Evolutionary conservation across 2,888 invertebrate species (phyloP).

Genomic region (Rhorus exstirpatorius): DNA sequence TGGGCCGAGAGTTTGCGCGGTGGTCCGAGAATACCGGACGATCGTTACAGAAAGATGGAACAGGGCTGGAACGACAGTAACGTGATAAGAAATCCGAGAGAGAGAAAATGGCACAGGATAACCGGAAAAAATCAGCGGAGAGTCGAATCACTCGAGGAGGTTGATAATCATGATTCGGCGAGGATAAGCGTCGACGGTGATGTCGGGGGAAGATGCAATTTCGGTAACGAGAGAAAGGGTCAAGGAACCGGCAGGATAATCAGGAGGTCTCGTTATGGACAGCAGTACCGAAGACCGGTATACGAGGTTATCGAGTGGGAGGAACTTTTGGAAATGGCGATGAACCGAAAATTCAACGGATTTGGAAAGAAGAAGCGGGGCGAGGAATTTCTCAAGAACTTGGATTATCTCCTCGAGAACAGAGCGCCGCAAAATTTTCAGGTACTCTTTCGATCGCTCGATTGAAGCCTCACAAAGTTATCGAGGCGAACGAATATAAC

Average conservation of each 20-base stretch:
- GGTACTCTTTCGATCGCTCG: slow-evolving; percentile 73
- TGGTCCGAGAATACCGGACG: slow-evolving; percentile 74
- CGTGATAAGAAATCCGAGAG: slow-evolving; percentile 79
- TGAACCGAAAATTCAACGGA: slow-evolving; percentile 87
- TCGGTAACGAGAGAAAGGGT: slow-evolving; percentile 82
- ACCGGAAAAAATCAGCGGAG: slow-evolving; percentile 80
- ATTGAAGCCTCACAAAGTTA: not conserved
- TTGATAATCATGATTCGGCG: slow-evolving; percentile 80
- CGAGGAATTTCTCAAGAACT: slow-evolving; percentile 78
- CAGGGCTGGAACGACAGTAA: slow-evolving; percentile 83
- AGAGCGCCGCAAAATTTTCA: slow-evolving; percentile 77
- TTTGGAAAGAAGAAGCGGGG: slow-evolving; percentile 60
- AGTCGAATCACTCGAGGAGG: slow-evolving; percentile 68
- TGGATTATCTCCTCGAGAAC: slow-evolving; percentile 79
- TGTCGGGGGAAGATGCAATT: slow-evolving; percentile 85
- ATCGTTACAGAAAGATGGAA: slow-evolving; percentile 80
- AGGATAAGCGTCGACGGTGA: slow-evolving; percentile 84
- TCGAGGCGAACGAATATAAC: not conserved
- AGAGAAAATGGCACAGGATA: slow-evolving; percentile 82
- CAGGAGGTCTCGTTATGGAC: slow-evolving; percentile 82
- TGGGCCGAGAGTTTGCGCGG: slow-evolving; percentile 82
- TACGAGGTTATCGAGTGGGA: slow-evolving; percentile 87
- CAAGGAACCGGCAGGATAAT: slow-evolving; percentile 81
- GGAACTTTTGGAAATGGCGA: slow-evolving; percentile 87
- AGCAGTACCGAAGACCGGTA: slow-evolving; percentile 68